phyloP scores from a whole-genome alignment of 2,888 invertebrate genomes.

The Eupithecia pulchellata region DNA sequence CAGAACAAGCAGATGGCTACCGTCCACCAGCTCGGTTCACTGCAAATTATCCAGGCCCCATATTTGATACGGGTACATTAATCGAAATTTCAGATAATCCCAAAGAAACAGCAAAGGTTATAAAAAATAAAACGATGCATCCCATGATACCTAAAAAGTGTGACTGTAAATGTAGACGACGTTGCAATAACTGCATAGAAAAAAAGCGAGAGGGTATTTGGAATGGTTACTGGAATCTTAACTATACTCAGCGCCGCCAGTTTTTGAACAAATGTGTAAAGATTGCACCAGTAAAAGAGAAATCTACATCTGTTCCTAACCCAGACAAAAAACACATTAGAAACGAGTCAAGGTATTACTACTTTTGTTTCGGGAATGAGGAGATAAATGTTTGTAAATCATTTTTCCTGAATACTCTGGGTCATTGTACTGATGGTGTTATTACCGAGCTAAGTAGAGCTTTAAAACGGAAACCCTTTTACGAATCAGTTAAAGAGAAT shows the following conservation, averaged over 20 bases:
- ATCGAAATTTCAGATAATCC: constrained; percentile 32
- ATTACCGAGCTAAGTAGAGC: too few species aligned
- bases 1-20: constrained; percentile 29
- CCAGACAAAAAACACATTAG: constrained; percentile 27
- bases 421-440: too few species aligned
- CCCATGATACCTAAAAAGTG: constrained; percentile 31
- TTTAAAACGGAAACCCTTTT: too few species aligned
- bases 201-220: constrained; percentile 32
- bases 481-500: too few species aligned
- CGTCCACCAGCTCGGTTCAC: constrained; percentile 33
- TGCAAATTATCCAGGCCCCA: constrained; percentile 34
- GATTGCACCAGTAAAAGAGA: constrained; percentile 27
- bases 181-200: constrained; percentile 32
- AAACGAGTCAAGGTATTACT: constrained; percentile 33
- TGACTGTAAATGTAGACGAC: constrained; percentile 10
- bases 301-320: constrained; percentile 25
- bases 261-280: constrained; percentile 30
- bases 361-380: constrained; percentile 28
- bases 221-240: constrained; percentile 37
- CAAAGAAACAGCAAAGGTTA: constrained; percentile 33
- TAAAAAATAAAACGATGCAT: constrained; percentile 36
- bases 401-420: constrained; percentile 36
- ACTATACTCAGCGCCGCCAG: constrained; percentile 33
- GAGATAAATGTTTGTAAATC: constrained; percentile 38
- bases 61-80: constrained; percentile 32